Evolutionary conservation across 2,113 vertebrate genomes (phyloP).

Genomic region (Indicator indicator): DNA sequence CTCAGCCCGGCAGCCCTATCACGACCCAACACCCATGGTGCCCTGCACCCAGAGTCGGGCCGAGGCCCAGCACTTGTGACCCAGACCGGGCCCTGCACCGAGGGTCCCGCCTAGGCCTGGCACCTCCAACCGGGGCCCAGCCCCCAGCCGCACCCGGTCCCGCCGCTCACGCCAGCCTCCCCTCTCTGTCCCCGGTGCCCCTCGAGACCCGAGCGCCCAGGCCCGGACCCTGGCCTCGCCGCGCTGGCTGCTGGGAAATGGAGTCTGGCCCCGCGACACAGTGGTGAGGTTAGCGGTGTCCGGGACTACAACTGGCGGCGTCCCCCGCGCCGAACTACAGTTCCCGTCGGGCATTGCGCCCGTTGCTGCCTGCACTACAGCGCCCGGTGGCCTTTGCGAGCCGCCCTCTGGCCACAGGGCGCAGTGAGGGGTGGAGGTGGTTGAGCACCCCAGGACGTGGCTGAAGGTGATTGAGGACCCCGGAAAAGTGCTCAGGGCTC

Average conservation of each 20-base stretch:
- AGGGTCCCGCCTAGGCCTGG: neutral
- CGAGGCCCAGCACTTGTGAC: neutral
- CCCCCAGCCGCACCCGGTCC: neutral
- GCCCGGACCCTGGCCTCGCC: neutral
- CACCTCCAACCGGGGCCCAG: neutral
- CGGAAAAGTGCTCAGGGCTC: neutral
- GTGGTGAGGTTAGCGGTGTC: fast-evolving
- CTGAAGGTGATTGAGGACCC: neutral
- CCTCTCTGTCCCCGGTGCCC: neutral
- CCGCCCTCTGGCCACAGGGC: no score
- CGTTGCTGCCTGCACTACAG: fast-evolving
- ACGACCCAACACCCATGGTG: neutral
- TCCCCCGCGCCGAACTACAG: neutral
- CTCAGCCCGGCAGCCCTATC: neutral
- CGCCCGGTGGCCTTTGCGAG: neutral
- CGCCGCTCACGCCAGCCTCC: no score
- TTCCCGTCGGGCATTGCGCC: neutral
- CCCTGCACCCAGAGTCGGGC: neutral
- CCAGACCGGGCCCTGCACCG: neutral
- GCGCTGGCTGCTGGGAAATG: conserved; percentile 16
- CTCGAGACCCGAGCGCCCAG: neutral
- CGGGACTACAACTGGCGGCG: neutral
- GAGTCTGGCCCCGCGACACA: fast-evolving
- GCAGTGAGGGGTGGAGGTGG: no score
- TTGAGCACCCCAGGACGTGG: neutral